Base-by-base conservation (phyloP, 1,140 invertebrate genomes). In the Pogonognathellus flavescens region DNA sequence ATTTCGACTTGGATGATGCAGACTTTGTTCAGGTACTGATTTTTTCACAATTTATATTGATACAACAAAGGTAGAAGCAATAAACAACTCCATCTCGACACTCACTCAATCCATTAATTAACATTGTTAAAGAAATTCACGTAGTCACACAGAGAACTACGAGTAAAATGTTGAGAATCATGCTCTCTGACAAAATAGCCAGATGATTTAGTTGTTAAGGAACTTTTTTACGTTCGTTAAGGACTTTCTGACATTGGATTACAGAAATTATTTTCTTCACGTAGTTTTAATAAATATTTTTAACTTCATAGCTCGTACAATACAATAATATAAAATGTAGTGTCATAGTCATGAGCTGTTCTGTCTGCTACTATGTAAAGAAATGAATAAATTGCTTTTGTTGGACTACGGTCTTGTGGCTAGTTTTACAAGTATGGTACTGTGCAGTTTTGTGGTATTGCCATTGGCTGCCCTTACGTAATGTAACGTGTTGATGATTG, bases 1-100 rank as follows among this genome's bases (percentile, higher is more conserved):
- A 94, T 84, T 97, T 98, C 89, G 93, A 94, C 86, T 95, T 98
- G 66, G 95, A 97, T 89, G 93, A 94, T 89, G 95, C 96, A 66
- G 97, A 98, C 90, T 93, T 93, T 87, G 95, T 98, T 9, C 95
- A 97, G 93, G 93, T 93, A 90, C 89, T 14, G 0, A n/a, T 41
- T 41, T 41, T 41, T 41, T 3, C 31, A 41, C 31, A 41, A 41
- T 41, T 41, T 41, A 41, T 41, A 41, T 41, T 41, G 31, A 41
- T 41, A 41, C 31, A 41, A 41, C 31, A 41, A 84, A 25, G n/a
- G 53, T 57, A 13, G 53, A 57, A 14, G 11, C 53, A 57, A 57
- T 57, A 13, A 14, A 57, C 11, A 57, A 14, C n/a, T 57, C 53
- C n/a, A 57, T 57, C 53, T 57, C 53, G 53, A 14, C 53, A 14